Evolutionary conservation across 2,797 vertebrate species (phyloP), one percentile per base, ranked within the genome.

Genomic region (Phrynocephalus vlangalii): DNA sequence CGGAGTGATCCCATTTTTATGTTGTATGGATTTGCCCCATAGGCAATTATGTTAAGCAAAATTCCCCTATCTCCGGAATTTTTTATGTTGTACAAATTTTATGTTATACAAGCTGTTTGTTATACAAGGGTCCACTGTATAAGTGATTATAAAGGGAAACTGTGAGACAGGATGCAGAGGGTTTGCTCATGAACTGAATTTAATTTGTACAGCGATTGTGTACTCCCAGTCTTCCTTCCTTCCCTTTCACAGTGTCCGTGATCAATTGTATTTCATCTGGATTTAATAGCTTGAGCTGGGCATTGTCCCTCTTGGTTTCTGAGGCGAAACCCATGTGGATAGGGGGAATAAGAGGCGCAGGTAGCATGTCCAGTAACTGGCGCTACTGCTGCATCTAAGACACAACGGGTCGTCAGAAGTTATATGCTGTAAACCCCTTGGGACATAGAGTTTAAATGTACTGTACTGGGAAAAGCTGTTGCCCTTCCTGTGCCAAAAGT

Each of bases 61-160:
- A 33, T 33, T 33, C 33, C 33, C 33, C 33, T 33, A 33, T 33
- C 33, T 33, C 33, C 33, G 33, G 33, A 33, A 33, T 33, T 33
- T 2, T 33, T 33, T 2, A 33, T 33, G 33, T 33, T 33, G 33
- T 33, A 33, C 33, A 33, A 33, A 33, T 33, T 33, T 33, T 33
- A 33, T 33, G 33, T 33, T 33, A 33, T 33, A 33, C 33, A 33
- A 33, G 33, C 2, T 33, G 33, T 33, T 33, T 33, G 33, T 33
- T 33, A 33, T 33, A 33, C 33, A 33, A 3, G 33, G 33, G 33
- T 33, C 33, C 33, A 33, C 33, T 33, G 33, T 44, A 44, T 44
- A 72, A 86, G 16, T 68, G 48, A 50, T 18, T 50, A 44, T 90
- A 87, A 85, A 91, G 84, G 44, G 56, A 8, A 56, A 10, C 26